Evolutionary conservation across 2,797 vertebrate genomes (phyloP), one percentile per base, ranked within the genome.

Genomic region (Liparis tanakae): DNA sequence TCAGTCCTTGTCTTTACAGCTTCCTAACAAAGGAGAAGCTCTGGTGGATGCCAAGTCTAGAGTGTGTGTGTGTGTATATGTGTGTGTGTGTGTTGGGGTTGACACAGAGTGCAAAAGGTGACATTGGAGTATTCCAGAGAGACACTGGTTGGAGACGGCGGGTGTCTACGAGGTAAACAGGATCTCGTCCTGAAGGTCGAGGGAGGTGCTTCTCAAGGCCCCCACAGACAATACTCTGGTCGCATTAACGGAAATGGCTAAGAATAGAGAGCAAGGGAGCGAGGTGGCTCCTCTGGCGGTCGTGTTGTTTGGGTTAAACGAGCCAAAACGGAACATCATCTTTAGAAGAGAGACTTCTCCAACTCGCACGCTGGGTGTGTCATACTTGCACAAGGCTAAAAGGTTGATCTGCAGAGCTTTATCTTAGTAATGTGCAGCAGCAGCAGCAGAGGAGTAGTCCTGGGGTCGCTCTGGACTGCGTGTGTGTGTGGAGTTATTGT

Each of bases 171-270:
- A 94, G 90, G 90, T 94, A 94, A 95, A 95, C 94, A 94, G 94
- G 94, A 95, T 94, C 91, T 94, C 65, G 77, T 92, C 88, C 91
- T 89, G 89, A 90, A 93, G 93, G 93, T 91, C 88, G 84, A 87
- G 86, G 91, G 93, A 91, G 93, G 91, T 90, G 75, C 88, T 92
- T 89, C 87, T 93, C 92, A 94, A 92, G 91, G 92, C 91, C 89
- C 88, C 87, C 84, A 76, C 90, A 95, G 93, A 95, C 94, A 94
- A 94, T 95, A 93, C 94, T 91, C 86, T 93, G 92, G 87, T 94
- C 93, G 93, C 94, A 88, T 94, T 92, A 94, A 93, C 87, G 92
- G 94, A 95, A 95, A 91, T 71, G 82, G 88, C 93, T 94, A 95
- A 94, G 94, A 95, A 95, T 95, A 94, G 94, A 92, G 92, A 90